Conservation (phyloP, 2,888 invertebrate species). For the Bembecia ichneumoniformis region DNA sequence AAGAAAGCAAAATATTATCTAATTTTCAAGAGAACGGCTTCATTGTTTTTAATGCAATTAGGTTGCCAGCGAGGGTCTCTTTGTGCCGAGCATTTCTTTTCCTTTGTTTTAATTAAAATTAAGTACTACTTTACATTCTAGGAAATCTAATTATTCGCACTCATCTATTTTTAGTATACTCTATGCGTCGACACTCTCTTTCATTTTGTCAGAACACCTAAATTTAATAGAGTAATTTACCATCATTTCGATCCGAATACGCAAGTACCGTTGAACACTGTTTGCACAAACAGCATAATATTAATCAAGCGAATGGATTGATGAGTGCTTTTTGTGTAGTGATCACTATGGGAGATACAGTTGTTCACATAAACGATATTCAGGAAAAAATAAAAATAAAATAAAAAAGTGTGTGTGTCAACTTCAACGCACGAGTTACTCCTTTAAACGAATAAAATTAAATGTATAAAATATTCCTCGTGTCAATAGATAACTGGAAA, state of each 20-base stretch:
- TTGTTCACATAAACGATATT: no score
- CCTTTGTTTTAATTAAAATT: neutral
- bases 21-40: no score
- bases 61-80: no score
- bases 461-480: no score
- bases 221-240: neutral
- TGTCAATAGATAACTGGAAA: no score
- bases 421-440: no score
- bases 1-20: no score
- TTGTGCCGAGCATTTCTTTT: neutral
- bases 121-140: neutral
- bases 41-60: no score
- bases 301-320: constrained; percentile 24
- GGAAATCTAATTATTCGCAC: no score
- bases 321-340: neutral
- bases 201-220: neutral
- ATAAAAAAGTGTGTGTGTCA: no score
- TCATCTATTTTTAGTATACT: neutral
- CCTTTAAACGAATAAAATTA: no score
- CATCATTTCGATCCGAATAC: neutral
- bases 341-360: neutral
- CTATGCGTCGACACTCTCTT: neutral
- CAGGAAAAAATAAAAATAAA: no score
- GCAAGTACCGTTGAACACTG: constrained; percentile 2
- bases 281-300: constrained; percentile 13